Conservation (phyloP, 2,113 vertebrate genomes). For the Paratilapia polleni region DNA sequence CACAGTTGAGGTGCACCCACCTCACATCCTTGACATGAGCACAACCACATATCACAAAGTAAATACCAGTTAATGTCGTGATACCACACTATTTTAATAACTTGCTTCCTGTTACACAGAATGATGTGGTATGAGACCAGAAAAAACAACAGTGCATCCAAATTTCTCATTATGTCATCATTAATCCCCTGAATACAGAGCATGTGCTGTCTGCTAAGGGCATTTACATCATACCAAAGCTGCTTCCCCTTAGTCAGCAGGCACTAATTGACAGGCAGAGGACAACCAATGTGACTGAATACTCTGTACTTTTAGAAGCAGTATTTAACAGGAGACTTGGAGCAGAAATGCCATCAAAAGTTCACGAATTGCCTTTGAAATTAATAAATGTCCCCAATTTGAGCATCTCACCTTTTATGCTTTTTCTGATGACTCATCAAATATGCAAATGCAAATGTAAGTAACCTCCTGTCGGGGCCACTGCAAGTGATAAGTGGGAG, state of each 20-base stretch:
- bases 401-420: constrained; percentile 18
- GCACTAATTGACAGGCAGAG: constrained; percentile 46
- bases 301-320: constrained; percentile 16
- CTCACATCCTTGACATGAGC: constrained; percentile 81
- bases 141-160: not conserved
- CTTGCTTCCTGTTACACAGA: not conserved
- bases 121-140: not conserved
- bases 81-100: not conserved
- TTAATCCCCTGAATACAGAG: constrained; percentile 22
- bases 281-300: constrained; percentile 52
- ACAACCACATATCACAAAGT: constrained; percentile 86
- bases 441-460: constrained; percentile 43
- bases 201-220: constrained; percentile 23
- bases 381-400: constrained; percentile 20
- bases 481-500: not conserved
- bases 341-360: constrained; percentile 36
- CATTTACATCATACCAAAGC: constrained; percentile 10
- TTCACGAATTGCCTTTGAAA: constrained; percentile 29
- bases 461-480: not conserved
- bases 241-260: constrained; percentile 48
- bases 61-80: constrained; percentile 28
- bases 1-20: constrained; percentile 71
- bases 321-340: not conserved
- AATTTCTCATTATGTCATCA: constrained; percentile 11
- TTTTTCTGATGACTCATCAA: constrained; percentile 39